phyloP scores from a whole-genome alignment of 2,888 invertebrate genomes.

The Therioaphis trifolii region DNA sequence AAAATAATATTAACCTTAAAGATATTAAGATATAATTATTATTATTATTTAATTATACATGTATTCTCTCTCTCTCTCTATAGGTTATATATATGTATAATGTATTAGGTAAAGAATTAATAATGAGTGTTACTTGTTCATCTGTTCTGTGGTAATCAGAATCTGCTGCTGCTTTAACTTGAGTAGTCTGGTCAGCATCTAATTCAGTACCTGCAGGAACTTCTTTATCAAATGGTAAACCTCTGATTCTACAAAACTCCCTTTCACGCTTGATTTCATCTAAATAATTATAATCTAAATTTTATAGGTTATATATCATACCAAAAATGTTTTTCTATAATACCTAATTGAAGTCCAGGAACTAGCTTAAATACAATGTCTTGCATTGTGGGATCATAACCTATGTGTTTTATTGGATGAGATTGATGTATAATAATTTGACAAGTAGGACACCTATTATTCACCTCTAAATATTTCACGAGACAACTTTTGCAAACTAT shows the following conservation, averaged over 20 bases:
- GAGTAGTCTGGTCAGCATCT: slow-evolving; percentile 79
- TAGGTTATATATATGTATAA: no score
- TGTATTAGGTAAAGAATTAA: no score
- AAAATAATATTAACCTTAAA: slow-evolving; percentile 94
- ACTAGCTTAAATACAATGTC: slow-evolving; percentile 99
- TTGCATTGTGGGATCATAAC: slow-evolving; percentile 99
- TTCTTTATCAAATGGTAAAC: slow-evolving; percentile 92
- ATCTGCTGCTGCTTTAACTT: slow-evolving; percentile 82
- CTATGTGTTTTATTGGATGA: slow-evolving; percentile 98
- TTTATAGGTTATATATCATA: slow-evolving; percentile 68
- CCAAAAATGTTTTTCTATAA: background rate
- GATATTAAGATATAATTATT: slow-evolving; percentile 64
- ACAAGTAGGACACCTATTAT: slow-evolving; percentile 98
- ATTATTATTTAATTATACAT: no score
- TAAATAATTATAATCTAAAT: slow-evolving; percentile 68
- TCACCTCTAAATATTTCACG: slow-evolving; percentile 96
- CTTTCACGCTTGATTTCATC: slow-evolving; percentile 91
- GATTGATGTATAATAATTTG: slow-evolving; percentile 98
- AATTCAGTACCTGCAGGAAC: slow-evolving; percentile 81
- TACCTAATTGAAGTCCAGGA: slow-evolving; percentile 93
- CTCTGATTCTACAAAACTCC: slow-evolving; percentile 90
- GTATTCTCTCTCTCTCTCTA: no score
- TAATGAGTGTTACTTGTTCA: no score
- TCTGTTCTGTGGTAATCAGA: slow-evolving; percentile 93
- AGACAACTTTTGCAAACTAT: slow-evolving; percentile 97